A percentile compares a stretch with the other conserved stretches of the same genome.
These are phyloP conservation scores for Peromyscus californicus DNA, from an alignment of 2,113 vertebrate species.

Conservation along the genomic window DNA sequence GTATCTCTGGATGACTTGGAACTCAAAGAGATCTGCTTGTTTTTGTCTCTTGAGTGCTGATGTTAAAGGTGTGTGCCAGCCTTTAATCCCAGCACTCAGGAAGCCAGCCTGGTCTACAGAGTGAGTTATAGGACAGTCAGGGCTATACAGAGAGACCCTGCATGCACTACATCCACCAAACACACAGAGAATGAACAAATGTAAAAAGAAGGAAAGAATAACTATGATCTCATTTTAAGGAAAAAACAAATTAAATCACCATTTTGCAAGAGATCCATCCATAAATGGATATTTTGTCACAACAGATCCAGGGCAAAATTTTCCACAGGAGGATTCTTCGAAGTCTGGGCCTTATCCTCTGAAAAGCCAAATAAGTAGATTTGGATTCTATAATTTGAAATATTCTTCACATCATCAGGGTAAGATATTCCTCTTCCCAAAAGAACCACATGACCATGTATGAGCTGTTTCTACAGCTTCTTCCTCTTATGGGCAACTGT, in stretches of 20 bases:
- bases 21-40: neutral
- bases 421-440: slow-evolving; percentile 30
- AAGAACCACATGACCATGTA: neutral
- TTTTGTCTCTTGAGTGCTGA: neutral
- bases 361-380: neutral
- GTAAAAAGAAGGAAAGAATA: neutral
- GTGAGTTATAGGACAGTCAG: neutral
- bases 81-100: neutral
- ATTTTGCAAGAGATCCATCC: slow-evolving; percentile 7
- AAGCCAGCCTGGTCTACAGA: neutral
- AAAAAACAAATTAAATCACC: neutral
- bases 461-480: neutral
- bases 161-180: neutral
- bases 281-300: neutral
- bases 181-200: neutral
- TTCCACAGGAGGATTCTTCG: neutral
- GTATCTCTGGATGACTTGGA: neutral
- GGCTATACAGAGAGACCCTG: neutral
- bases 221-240: neutral
- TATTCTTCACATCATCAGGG: neutral
- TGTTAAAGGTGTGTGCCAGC: neutral
- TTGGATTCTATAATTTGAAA: neutral
- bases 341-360: neutral
- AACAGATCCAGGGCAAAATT: slow-evolving; percentile 23
- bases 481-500: neutral